A percentile compares a stretch with the other conserved stretches of the same genome.
Conservation (phyloP, 2,888 invertebrate species). For the Fabriciana adippe region DNA sequence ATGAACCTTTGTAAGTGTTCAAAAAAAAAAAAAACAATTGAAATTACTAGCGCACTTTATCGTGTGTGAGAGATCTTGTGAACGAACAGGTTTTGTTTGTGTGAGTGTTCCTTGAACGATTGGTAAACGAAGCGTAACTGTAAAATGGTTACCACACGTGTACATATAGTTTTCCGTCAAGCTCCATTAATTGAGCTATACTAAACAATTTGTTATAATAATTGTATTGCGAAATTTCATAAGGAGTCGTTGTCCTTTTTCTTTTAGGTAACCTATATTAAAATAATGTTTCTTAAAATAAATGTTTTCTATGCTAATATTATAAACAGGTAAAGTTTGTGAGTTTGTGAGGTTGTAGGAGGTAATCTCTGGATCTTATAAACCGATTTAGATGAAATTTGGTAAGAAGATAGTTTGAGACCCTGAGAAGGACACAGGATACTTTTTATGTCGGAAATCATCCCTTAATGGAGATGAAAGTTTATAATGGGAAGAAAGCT, state of each 20-base stretch:
- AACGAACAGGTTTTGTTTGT: conserved; percentile 26
- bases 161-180: conserved; percentile 47
- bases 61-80: conserved; percentile 29
- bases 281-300: background rate
- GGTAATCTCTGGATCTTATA: too few species aligned
- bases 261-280: background rate
- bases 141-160: conserved; percentile 60
- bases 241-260: background rate
- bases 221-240: background rate
- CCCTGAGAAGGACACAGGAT: too few species aligned
- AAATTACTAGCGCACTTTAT: conserved; percentile 31
- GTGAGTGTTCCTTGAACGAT: conserved; percentile 64
- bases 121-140: conserved; percentile 67
- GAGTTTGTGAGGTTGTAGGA: too few species aligned
- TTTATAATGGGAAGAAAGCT: too few species aligned
- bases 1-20: conserved; percentile 41
- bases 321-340: too few species aligned
- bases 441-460: too few species aligned
- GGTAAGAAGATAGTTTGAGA: too few species aligned
- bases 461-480: too few species aligned
- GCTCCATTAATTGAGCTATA: conserved; percentile 57
- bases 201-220: conserved; percentile 8
- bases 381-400: too few species aligned
- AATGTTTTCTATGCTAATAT: background rate
- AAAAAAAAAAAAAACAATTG: conserved; percentile 33